Conservation (phyloP, 2,888 invertebrate genomes). For the Standfussiana lucernea region DNA sequence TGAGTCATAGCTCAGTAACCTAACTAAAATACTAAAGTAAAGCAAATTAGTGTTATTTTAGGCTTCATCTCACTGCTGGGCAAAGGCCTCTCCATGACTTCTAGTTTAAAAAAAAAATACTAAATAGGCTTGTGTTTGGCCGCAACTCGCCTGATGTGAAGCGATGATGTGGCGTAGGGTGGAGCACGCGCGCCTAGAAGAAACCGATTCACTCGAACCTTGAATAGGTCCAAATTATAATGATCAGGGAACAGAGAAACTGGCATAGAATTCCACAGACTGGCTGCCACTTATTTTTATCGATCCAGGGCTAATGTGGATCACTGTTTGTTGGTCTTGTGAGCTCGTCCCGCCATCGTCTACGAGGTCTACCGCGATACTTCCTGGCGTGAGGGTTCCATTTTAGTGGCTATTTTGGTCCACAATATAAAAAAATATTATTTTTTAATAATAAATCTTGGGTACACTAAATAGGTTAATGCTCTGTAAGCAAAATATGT, state of each 20-base stretch:
- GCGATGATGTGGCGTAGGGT: too few species aligned
- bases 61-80: not conserved
- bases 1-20: conserved; percentile 53
- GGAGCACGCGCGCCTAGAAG: too few species aligned
- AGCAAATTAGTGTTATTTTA: conserved; percentile 3
- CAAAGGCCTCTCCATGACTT: not conserved
- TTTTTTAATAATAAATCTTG: conserved; percentile 23
- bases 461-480: conserved; percentile 44
- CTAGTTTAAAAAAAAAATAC: too few species aligned
- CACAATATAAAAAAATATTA: not conserved
- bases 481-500: conserved; percentile 22
- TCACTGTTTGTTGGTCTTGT: not conserved
- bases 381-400: not conserved
- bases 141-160: too few species aligned
- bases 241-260: too few species aligned
- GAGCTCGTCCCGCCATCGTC: not conserved
- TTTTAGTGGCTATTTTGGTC: too few species aligned
- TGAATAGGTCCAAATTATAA: too few species aligned
- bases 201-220: too few species aligned
- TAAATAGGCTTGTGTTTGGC: too few species aligned
- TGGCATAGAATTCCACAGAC: too few species aligned
- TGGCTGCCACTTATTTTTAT: too few species aligned
- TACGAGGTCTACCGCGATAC: not conserved
- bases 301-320: not conserved
- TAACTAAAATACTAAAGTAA: conserved; percentile 26